These are phyloP conservation scores for Austrolebias charrua DNA, from an alignment of 2,797 vertebrate species.

Conservation along the genomic window DNA sequence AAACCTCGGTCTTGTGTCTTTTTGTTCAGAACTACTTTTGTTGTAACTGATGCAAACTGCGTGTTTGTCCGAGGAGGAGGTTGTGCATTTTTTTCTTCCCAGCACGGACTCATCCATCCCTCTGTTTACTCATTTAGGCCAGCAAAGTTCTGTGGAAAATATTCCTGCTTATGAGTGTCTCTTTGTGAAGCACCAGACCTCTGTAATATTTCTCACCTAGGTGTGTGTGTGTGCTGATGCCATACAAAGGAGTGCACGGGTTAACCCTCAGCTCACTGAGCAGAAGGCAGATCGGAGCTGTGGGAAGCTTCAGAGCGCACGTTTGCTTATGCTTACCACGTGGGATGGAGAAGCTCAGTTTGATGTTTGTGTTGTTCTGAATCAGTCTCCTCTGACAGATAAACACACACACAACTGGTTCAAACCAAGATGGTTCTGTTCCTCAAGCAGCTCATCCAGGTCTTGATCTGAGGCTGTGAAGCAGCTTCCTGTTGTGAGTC, in stretches of 20 bases:
- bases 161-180: slow-evolving; percentile 83
- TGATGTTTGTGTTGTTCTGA: slow-evolving; percentile 23
- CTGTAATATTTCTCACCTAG: slow-evolving; percentile 86
- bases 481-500: slow-evolving; percentile 19
- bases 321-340: slow-evolving; percentile 56
- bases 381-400: slow-evolving; percentile 3
- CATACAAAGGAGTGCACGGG: slow-evolving; percentile 51
- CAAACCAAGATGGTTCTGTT: slow-evolving; percentile 27
- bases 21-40: too few relatives aligned
- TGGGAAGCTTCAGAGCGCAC: slow-evolving; percentile 57
- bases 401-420: slow-evolving; percentile 5
- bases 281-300: slow-evolving; percentile 3
- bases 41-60: too few relatives aligned
- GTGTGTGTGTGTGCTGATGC: slow-evolving; percentile 78
- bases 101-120: slow-evolving; percentile 73
- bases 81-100: slow-evolving; percentile 64
- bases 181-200: slow-evolving; percentile 85
- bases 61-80: neutral
- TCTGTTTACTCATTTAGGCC: slow-evolving; percentile 80
- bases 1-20: too few relatives aligned
- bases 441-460: slow-evolving; percentile 13
- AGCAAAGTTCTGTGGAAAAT: slow-evolving; percentile 81
- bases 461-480: slow-evolving; percentile 21
- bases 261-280: slow-evolving; percentile 72
- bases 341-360: slow-evolving; percentile 27